A percentile compares a stretch with the other conserved stretches of the same genome.
Evolutionary conservation across 2,797 vertebrate species (phyloP).

Genomic region (Poecilia picta): DNA sequence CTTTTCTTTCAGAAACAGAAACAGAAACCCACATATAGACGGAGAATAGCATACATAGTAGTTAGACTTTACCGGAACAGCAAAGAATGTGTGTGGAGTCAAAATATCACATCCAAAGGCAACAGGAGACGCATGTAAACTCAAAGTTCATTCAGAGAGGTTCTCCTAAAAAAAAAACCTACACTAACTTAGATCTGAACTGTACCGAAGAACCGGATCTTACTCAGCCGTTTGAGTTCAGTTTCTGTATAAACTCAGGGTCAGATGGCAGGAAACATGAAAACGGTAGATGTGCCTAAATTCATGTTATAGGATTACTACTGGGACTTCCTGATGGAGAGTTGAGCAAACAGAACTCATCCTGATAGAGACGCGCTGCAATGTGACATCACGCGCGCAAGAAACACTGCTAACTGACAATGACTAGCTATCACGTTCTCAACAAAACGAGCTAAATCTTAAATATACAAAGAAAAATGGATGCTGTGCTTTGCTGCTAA

Average conservation of each 20-base stretch:
- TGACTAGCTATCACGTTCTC: too few relatives aligned
- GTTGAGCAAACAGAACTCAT: slow-evolving; percentile 12
- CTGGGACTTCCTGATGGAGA: slow-evolving; percentile 16
- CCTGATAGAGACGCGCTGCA: background rate
- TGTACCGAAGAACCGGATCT: slow-evolving; percentile 21
- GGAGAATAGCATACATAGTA: slow-evolving; percentile 23
- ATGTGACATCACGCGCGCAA: too few relatives aligned
- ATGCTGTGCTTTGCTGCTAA: too few relatives aligned
- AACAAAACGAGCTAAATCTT: too few relatives aligned
- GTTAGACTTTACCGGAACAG: slow-evolving; percentile 26
- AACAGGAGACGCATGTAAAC: slow-evolving; percentile 25
- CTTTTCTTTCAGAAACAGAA: slow-evolving; percentile 31
- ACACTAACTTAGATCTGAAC: slow-evolving; percentile 13
- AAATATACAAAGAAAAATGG: too few relatives aligned
- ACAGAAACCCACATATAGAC: slow-evolving; percentile 26
- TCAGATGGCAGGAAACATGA: background rate
- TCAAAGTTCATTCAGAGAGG: slow-evolving; percentile 22
- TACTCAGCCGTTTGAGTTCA: slow-evolving; percentile 12
- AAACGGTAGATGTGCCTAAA: background rate
- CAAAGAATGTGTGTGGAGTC: slow-evolving; percentile 1
- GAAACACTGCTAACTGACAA: too few relatives aligned
- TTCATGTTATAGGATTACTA: slow-evolving; percentile 8
- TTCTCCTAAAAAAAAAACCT: slow-evolving; percentile 10
- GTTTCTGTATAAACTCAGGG: slow-evolving; percentile 2
- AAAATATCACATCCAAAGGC: slow-evolving; percentile 26